Evolutionary conservation across 2,888 invertebrate species (phyloP), one percentile per base, ranked within the genome.

Genomic region (Timema cristinae): DNA sequence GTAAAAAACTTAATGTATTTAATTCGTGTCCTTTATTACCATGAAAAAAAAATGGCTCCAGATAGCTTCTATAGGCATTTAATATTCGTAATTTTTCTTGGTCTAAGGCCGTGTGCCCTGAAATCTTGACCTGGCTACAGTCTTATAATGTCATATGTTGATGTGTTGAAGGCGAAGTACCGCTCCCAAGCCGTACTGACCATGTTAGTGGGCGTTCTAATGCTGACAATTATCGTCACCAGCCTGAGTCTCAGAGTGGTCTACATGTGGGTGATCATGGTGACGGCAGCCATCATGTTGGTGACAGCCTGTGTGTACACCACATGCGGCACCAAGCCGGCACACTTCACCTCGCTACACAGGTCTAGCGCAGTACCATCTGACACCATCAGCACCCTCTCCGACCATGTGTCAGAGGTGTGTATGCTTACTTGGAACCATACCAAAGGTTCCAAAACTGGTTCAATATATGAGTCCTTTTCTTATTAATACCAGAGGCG

Each of bases 341-440:
- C 63, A 10, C 59, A n/a, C 59, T 32, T 32, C 32, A 32, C 32
- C 32, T 32, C 32, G 32, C 32, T 32, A 32, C 32, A 13, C 15
- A 5, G 16, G 1, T 15, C 15, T 8, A 13, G 16, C n/a, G 59
- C 63, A 6, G 59, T 48, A 69, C 7, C 32, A 10, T 72, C 72
- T 15, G 73, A 73, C 52, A 68, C 72, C 68, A 50, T 73, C 70
- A 72, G 72, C 66, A 73, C 73, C 49, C 63, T 73, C 13, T 73
- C 73, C 48, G 71, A 73, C 51, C 32, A 47, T 8, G 63, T 63
- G 11, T 15, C 15, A 7, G 63, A 63, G 47, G 63, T 63, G 47
- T 13, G 63, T 63, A 16, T 32, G 15, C 9, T 5, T 32, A 59
- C 32, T 32, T 32, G 32, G 32, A 32, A 32, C 32, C 32, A 32